A percentile compares a stretch with the other conserved stretches of the same genome.
Conservation (phyloP, 2,113 vertebrate genomes). For the Rhynchomys soricoides region DNA sequence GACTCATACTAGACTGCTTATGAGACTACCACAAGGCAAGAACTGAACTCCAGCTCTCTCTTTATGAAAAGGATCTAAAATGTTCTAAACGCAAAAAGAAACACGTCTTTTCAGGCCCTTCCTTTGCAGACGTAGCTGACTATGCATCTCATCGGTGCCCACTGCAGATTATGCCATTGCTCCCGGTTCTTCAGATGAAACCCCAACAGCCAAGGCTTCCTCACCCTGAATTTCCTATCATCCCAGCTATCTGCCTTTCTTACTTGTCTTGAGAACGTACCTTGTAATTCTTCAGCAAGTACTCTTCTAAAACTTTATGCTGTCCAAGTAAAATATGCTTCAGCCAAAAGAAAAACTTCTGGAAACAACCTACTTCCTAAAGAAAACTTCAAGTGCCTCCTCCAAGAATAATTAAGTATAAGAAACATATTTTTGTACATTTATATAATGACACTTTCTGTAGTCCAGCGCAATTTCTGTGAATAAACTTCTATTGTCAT, state of each 20-base stretch:
- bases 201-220: no score
- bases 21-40: neutral
- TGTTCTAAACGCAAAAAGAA: neutral
- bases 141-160: no score
- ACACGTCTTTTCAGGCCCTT: neutral
- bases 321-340: neutral
- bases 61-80: neutral
- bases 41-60: accelerated
- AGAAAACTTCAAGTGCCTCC: constrained; percentile 23
- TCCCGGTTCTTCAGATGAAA: neutral
- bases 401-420: constrained; percentile 58
- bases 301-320: neutral
- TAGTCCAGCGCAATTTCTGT: constrained; percentile 49
- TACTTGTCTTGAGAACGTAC: neutral
- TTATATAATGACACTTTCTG: constrained; percentile 57
- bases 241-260: neutral
- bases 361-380: neutral
- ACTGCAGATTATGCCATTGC: neutral
- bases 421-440: constrained; percentile 48
- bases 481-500: constrained; percentile 66
- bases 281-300: neutral
- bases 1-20: neutral
- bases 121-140: neutral
- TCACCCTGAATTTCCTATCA: neutral
- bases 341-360: constrained; percentile 1